These are phyloP conservation scores for Rhynchophorus ferrugineus DNA, from an alignment of 1,140 invertebrate species.

Conservation along the genomic window DNA sequence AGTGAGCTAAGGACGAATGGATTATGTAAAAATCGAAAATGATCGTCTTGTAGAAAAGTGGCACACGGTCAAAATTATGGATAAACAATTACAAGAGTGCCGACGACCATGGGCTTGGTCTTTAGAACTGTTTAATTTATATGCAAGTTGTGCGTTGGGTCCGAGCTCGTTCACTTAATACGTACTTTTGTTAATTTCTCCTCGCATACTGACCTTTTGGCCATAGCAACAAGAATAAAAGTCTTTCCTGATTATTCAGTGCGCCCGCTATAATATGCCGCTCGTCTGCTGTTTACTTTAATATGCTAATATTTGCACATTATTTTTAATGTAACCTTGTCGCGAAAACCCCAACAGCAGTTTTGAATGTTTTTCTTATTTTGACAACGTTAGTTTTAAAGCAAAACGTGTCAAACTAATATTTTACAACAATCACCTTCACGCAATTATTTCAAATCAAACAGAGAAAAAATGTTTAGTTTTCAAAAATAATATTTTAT, in stretches of 20 bases:
- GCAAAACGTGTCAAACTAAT: too few relatives aligned
- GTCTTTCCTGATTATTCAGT: not conserved
- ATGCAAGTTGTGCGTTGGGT: not conserved
- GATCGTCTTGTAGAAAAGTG: not conserved
- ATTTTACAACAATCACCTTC: too few relatives aligned
- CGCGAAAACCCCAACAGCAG: not conserved
- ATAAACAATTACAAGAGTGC: not conserved
- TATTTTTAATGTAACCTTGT: not conserved
- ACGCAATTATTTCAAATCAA: too few relatives aligned
- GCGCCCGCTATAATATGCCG: not conserved
- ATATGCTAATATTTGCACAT: not conserved
- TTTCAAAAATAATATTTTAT: too few relatives aligned
- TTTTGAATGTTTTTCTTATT: not conserved
- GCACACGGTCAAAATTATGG: not conserved
- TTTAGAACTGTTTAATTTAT: not conserved
- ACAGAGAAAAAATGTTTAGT: too few relatives aligned
- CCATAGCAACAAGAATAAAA: not conserved
- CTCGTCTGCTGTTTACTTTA: not conserved
- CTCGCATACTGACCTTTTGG: not conserved
- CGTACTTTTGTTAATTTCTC: not conserved
- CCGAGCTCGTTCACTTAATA: not conserved
- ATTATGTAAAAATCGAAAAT: not conserved
- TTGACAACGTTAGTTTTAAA: too few relatives aligned
- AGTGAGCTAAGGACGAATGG: not conserved
- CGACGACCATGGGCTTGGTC: not conserved